These are phyloP conservation scores for Pedetes capensis DNA, from an alignment of 2,113 vertebrate species.

Conservation along the genomic window DNA sequence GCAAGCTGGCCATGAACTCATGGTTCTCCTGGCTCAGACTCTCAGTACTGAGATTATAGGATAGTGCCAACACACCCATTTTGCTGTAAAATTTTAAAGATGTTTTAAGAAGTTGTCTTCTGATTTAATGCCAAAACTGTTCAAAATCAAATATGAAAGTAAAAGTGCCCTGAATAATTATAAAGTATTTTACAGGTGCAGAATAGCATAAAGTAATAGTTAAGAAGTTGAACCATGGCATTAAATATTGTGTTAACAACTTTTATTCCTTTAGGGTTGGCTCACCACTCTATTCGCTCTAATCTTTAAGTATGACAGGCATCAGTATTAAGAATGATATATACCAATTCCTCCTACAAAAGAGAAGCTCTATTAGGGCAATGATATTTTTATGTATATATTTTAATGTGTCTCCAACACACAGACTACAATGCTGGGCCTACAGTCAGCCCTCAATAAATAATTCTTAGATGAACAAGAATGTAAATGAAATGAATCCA, in stretches of 20 bases:
- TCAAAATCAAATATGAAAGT: slow-evolving; percentile 26
- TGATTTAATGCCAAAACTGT: background rate
- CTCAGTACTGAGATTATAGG: too few species aligned
- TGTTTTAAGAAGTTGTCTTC: background rate
- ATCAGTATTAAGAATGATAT: background rate
- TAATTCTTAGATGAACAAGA: background rate
- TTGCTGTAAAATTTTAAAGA: background rate
- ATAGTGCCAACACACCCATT: too few species aligned
- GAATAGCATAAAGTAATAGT: background rate
- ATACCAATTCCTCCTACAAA: background rate
- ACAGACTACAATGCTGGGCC: background rate
- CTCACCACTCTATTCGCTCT: background rate
- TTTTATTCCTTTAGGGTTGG: background rate
- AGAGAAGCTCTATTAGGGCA: background rate
- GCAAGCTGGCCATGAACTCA: background rate
- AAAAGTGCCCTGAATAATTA: slow-evolving; percentile 13
- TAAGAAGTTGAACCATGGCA: background rate
- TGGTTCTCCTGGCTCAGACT: background rate
- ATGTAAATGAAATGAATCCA: background rate
- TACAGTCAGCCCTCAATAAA: background rate
- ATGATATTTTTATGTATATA: background rate
- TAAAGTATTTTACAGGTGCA: background rate
- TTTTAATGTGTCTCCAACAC: background rate
- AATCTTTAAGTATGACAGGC: background rate
- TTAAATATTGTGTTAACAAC: background rate